Evolutionary conservation across 2,113 vertebrate species (phyloP), one percentile per base, ranked within the genome.

Genomic region (Monarcha castaneiventris): DNA sequence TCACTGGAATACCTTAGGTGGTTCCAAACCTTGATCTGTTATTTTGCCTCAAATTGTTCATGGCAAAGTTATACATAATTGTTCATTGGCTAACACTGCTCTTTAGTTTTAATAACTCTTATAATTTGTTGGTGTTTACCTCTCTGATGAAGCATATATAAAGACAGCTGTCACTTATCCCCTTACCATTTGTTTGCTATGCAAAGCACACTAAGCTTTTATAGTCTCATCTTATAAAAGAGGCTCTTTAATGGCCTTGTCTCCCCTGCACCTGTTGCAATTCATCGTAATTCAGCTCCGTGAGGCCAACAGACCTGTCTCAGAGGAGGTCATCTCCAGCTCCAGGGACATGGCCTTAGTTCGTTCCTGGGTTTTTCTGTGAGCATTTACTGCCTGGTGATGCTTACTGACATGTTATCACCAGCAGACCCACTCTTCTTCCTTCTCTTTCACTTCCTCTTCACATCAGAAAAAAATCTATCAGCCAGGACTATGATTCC

Each of bases 91-190:
- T 92, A 67, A 39, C 19, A 71, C 22, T 35, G 41, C 35, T 88
- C 55, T 88, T 91, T 10, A 86, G 64, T 46, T 59, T 90, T 32
- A 72, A 3, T 75, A 82, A 75, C n/a, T 87, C 54, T 54, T 69
- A 48, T 11, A 18, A 9, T 59, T 74, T 80, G 46, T 86, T 77
- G 37, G 20, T 93, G 68, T 84, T 88, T 69, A 71, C 51, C 27
- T 84, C 88, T 92, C 59, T 77, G 59, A 73, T 69, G 25, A 32
- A 76, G 21, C 12, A 25, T 44, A 35, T 30, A 62, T 64, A 88
- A 51, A 84, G 83, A 84, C 72, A 92, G 92, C 79, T 95, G 85
- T 77, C 79, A 92, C 59, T 77, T 94, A 84, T 27, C 23, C 71
- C 80, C 64, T 73, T 63, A 78, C 43, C 48, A 67, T 74, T 89